Evolutionary conservation across 1,140 invertebrate species (phyloP).

Genomic region (Drosophila ficusphila): DNA sequence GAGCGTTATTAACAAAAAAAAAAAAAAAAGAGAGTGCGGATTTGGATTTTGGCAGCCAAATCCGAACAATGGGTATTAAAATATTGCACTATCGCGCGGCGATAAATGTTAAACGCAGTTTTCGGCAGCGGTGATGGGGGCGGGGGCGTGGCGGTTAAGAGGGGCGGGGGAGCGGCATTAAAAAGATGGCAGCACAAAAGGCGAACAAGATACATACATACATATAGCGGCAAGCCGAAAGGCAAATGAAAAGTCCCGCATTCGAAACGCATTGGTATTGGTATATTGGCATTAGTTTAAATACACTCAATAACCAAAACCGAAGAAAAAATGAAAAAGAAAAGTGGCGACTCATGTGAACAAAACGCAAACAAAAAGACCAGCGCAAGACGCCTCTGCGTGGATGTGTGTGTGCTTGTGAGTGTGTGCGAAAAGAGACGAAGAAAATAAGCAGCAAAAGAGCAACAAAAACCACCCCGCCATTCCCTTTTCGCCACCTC

Average conservation of each 20-base stretch:
- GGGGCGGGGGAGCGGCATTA: conserved; percentile 66
- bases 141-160: conserved; percentile 27
- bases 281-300: conserved; percentile 65
- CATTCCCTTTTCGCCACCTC: conserved; percentile 45
- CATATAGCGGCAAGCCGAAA: conserved; percentile 48
- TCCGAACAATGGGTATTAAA: conserved; percentile 28
- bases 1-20: conserved; percentile 35
- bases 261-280: conserved; percentile 48
- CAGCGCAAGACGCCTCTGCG: conserved; percentile 62
- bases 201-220: conserved; percentile 60
- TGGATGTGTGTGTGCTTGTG: conserved; percentile 23
- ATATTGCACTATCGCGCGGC: conserved; percentile 17
- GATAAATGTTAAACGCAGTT: conserved; percentile 57
- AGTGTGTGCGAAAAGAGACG: conserved; percentile 49
- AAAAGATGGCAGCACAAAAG: conserved; percentile 71
- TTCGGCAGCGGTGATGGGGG: conserved; percentile 46
- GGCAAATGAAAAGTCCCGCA: conserved; percentile 43
- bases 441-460: conserved; percentile 51
- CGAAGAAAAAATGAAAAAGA: conserved; percentile 42
- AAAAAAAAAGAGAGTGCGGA: conserved; percentile 48
- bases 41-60: conserved; percentile 52
- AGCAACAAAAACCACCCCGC: conserved; percentile 55
- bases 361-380: conserved; percentile 68
- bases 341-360: conserved; percentile 67
- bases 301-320: conserved; percentile 54